Conservation (phyloP, 2,113 vertebrate genomes). For the Otus sunia region DNA sequence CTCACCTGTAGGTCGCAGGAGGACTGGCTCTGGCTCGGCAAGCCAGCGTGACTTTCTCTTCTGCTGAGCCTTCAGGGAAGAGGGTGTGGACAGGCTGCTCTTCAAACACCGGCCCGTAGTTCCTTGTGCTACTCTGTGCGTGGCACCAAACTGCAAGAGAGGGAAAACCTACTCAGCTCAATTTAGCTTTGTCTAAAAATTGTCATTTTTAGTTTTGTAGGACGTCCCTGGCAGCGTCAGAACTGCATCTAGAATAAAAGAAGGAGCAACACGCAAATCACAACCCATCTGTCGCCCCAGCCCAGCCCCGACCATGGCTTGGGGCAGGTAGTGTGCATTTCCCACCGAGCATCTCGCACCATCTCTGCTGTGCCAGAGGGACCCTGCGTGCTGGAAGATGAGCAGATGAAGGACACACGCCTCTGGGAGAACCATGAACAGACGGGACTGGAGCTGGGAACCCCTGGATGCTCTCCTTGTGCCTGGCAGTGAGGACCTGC, state of each 20-base stretch:
- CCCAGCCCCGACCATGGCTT: not conserved
- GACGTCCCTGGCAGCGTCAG: not conserved
- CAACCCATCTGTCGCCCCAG: not conserved
- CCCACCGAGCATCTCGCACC: not conserved
- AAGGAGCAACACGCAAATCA: not conserved
- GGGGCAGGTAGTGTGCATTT: accelerated
- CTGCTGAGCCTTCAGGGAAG: slow-evolving; percentile 89
- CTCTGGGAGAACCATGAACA: not conserved
- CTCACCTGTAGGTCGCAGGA: slow-evolving; percentile 89
- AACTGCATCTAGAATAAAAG: not conserved
- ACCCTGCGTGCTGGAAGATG: not conserved
- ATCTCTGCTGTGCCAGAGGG: not conserved
- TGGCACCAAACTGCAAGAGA: slow-evolving; percentile 61
- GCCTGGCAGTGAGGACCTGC: not conserved
- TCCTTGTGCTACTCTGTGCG: slow-evolving; percentile 56
- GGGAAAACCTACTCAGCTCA: not conserved
- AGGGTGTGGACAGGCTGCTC: slow-evolving; percentile 88
- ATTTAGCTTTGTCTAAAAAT: not conserved
- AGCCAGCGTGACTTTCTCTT: slow-evolving; percentile 86
- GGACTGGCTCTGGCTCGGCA: slow-evolving; percentile 92
- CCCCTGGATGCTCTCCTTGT: not conserved
- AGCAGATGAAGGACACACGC: not conserved
- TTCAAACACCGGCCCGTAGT: slow-evolving; percentile 92
- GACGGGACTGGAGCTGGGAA: not conserved
- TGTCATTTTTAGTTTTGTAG: not conserved